Conservation (phyloP, 2,888 invertebrate genomes). For the Hofmannophila pseudospretella region DNA sequence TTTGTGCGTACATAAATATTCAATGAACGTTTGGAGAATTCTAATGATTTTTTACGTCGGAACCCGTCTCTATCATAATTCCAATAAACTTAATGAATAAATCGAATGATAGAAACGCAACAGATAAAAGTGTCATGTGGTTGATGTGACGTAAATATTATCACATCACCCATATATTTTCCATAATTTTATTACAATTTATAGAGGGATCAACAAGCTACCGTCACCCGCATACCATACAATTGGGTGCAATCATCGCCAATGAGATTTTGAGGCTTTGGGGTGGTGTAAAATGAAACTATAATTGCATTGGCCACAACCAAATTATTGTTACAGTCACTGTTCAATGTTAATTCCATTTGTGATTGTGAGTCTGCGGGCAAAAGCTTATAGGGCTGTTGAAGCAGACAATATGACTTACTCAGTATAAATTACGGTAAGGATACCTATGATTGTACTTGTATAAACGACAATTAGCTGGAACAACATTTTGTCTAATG, state of each 20-base stretch:
- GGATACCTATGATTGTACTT: no score
- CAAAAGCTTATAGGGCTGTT: no score
- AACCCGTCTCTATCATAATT: no score
- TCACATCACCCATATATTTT: slow-evolving; percentile 36
- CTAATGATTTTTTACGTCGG: no score
- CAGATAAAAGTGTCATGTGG: slow-evolving; percentile 17
- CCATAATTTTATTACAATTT: slow-evolving; percentile 62
- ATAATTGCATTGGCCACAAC: slow-evolving; percentile 74
- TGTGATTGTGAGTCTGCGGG: slow-evolving; percentile 55
- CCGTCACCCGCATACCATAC: slow-evolving; percentile 70
- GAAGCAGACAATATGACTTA: no score
- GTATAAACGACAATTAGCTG: no score
- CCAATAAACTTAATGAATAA: no score
- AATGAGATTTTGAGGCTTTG: slow-evolving; percentile 76
- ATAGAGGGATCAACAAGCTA: slow-evolving; percentile 68
- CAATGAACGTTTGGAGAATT: no score
- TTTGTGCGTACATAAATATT: no score
- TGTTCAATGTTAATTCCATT: slow-evolving; percentile 68
- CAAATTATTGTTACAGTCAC: slow-evolving; percentile 68
- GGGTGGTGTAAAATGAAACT: slow-evolving; percentile 62
- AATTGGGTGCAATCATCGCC: slow-evolving; percentile 76
- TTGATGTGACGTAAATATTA: slow-evolving; percentile 35
- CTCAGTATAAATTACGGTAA: no score
- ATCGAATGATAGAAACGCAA: slow-evolving; percentile 6
- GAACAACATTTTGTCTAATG: no score